phyloP scores from a whole-genome alignment of 2,113 vertebrate genomes.

The Nesoenas mayeri region DNA sequence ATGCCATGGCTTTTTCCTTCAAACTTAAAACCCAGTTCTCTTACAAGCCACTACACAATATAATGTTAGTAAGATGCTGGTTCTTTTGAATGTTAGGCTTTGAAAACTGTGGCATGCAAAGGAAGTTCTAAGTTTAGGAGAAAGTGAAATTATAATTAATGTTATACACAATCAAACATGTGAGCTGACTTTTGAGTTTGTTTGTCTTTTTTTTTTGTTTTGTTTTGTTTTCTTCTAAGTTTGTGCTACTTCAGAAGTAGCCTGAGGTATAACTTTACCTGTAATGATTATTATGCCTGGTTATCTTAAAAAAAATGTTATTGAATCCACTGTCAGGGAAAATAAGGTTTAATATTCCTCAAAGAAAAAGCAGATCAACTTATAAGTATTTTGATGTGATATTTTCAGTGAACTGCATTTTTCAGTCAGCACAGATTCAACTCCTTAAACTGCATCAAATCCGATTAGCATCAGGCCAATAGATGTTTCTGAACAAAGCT shows the following conservation, averaged over 20 bases:
- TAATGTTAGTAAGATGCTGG: neutral
- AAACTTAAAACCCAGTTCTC: rapidly evolving
- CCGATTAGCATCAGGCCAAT: neutral
- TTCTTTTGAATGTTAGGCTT: neutral
- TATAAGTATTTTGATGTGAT: neutral
- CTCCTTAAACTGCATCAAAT: neutral
- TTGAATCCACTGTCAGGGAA: neutral
- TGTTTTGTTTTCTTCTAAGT: no score
- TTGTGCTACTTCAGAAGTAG: no score
- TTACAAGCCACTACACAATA: neutral
- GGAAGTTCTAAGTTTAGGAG: neutral
- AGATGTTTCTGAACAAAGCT: neutral
- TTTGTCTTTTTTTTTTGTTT: no score
- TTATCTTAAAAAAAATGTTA: neutral
- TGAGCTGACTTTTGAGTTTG: neutral
- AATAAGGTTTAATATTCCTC: neutral
- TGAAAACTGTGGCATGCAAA: neutral
- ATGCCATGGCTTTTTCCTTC: neutral
- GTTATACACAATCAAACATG: neutral
- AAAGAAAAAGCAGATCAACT: neutral
- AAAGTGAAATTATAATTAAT: neutral
- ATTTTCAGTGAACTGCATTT: neutral
- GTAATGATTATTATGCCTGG: neutral
- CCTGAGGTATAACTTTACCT: neutral
- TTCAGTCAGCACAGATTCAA: neutral